Percentiles rank a stretch among this genome's conserved stretches.
phyloP scores from a whole-genome alignment of 2,113 vertebrate species.

The Cryptotis parvus region DNA sequence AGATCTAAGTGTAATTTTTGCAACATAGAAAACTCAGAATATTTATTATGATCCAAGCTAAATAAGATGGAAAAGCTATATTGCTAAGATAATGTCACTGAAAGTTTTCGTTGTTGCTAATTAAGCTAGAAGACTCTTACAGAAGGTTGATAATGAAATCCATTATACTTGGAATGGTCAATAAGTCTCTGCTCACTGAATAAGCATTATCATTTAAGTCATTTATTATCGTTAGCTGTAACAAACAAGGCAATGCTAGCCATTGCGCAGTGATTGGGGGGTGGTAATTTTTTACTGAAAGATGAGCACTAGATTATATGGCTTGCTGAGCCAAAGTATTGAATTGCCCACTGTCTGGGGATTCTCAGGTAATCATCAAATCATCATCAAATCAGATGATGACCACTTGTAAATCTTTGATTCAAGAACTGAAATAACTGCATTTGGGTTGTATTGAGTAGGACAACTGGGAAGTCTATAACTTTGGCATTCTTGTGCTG shows the following conservation, averaged over 20 bases:
- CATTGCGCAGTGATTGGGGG: background rate
- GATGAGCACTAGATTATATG: background rate
- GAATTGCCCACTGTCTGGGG: background rate
- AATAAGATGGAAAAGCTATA: slow-evolving; percentile 30
- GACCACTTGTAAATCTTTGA: background rate
- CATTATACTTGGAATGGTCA: background rate
- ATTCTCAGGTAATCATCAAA: no score
- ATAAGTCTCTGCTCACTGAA: rapidly evolving
- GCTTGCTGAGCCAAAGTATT: slow-evolving; percentile 13
- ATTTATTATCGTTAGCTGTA: background rate
- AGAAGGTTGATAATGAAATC: background rate
- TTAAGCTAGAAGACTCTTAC: background rate
- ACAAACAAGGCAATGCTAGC: no score
- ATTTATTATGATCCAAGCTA: slow-evolving; percentile 4
- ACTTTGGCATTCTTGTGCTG: background rate
- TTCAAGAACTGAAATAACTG: background rate
- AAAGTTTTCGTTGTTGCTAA: background rate
- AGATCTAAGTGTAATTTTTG: slow-evolving; percentile 28
- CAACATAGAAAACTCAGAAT: background rate
- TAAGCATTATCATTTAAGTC: background rate
- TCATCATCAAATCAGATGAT: slow-evolving; percentile 20
- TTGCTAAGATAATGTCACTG: slow-evolving; percentile 7
- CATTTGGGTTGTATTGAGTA: background rate
- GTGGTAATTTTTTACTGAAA: background rate
- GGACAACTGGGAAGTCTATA: background rate